phyloP scores from a whole-genome alignment of 2,113 vertebrate species.

The Sander lucioperca region DNA sequence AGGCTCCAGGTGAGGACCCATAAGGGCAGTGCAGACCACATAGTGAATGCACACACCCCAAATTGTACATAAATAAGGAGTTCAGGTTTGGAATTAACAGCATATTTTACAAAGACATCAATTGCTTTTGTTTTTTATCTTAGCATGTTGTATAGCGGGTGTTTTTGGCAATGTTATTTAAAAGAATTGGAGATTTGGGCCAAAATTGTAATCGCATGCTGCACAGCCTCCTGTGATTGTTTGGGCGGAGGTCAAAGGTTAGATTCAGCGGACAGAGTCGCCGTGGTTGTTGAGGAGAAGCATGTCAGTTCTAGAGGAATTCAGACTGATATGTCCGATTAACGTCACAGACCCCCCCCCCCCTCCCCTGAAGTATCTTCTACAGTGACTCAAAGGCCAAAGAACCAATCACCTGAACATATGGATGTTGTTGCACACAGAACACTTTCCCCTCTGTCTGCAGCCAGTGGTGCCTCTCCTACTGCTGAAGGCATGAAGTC shows the following conservation, averaged over 20 bases:
- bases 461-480: constrained; percentile 76
- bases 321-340: constrained; percentile 42
- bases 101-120: constrained; percentile 85
- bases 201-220: constrained; percentile 37
- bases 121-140: constrained; percentile 80
- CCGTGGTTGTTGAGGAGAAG: constrained; percentile 46
- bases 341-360: constrained; percentile 18
- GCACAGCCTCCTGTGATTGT: constrained; percentile 25
- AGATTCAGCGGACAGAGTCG: constrained; percentile 22
- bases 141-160: constrained; percentile 86
- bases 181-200: constrained; percentile 45
- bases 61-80: constrained; percentile 73
- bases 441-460: constrained; percentile 82
- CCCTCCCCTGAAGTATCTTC: constrained; percentile 51
- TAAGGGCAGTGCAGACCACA: constrained; percentile 66
- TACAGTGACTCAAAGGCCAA: constrained; percentile 80
- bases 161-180: constrained; percentile 71
- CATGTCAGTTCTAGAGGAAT: constrained; percentile 53
- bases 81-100: constrained; percentile 82
- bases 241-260: constrained; percentile 30
- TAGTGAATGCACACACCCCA: constrained; percentile 59
- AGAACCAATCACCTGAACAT: constrained; percentile 80
- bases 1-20: constrained; percentile 65
- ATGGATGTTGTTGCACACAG: constrained; percentile 82
- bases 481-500: constrained; percentile 66